phyloP scores from a whole-genome alignment of 2,797 vertebrate genomes.

The Xiphorhynchus erythropygius region DNA sequence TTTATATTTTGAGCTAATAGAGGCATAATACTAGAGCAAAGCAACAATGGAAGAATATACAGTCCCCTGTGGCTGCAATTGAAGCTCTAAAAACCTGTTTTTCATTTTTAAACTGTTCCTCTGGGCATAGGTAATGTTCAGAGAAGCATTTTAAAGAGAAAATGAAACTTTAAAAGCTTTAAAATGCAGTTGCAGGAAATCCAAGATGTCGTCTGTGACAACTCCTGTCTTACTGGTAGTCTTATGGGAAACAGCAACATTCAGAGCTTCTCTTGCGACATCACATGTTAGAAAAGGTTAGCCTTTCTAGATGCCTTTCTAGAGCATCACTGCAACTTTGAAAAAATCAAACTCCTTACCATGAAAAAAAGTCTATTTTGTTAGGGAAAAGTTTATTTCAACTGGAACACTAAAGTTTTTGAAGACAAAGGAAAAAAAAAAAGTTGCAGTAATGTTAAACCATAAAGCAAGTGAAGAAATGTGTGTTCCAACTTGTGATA shows the following conservation, averaged over 20 bases:
- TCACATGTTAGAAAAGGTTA: not conserved
- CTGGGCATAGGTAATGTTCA: conserved; percentile 58
- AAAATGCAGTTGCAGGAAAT: conserved; percentile 48
- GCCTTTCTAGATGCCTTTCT: not conserved
- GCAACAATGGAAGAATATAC: conserved; percentile 34
- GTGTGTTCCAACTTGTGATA: not conserved
- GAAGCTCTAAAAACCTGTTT: conserved; percentile 56
- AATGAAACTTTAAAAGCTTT: conserved; percentile 62
- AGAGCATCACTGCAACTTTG: not conserved
- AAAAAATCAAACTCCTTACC: not conserved
- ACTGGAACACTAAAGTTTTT: not conserved
- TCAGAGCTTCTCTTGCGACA: not conserved
- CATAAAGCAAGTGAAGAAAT: not conserved
- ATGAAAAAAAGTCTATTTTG: not conserved
- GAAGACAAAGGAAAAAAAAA: not conserved
- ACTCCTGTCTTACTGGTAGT: not conserved
- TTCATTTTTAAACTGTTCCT: conserved; percentile 65
- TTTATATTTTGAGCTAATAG: conserved; percentile 54
- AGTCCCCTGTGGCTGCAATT: conserved; percentile 49
- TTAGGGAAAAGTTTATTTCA: not conserved
- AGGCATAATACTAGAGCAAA: conserved; percentile 39
- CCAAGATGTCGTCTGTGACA: conserved; percentile 40
- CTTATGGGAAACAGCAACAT: conserved; percentile 1
- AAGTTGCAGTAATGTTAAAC: rapidly evolving
- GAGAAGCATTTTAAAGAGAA: conserved; percentile 59